phyloP scores from a whole-genome alignment of 2,113 vertebrate species.

The Arothron firmamentum region DNA sequence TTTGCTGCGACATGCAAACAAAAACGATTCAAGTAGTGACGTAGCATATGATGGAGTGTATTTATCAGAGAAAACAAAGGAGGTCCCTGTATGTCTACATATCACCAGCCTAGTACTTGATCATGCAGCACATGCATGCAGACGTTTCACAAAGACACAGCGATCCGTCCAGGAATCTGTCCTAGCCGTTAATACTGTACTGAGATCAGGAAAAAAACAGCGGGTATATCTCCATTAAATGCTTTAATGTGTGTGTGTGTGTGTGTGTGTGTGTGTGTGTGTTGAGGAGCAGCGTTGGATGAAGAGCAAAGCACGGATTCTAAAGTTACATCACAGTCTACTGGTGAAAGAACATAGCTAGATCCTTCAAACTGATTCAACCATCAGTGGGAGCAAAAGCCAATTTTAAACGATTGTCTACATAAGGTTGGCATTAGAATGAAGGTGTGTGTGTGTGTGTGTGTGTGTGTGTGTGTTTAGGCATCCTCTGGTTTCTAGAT shows the following conservation, averaged over 20 bases:
- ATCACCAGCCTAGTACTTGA: slow-evolving; percentile 26
- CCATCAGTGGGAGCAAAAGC: slow-evolving; percentile 30
- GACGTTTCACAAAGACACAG: slow-evolving; percentile 46
- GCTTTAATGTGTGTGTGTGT: neutral
- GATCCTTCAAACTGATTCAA: slow-evolving; percentile 26
- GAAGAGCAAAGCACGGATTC: slow-evolving; percentile 11
- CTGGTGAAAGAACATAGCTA: slow-evolving; percentile 28
- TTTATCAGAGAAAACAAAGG: slow-evolving; percentile 36
- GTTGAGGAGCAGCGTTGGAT: slow-evolving; percentile 14
- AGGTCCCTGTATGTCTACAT: slow-evolving; percentile 45
- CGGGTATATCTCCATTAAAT: slow-evolving; percentile 18
- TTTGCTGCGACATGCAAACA: slow-evolving; percentile 68
- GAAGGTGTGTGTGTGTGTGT: slow-evolving; percentile 10
- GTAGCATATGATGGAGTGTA: slow-evolving; percentile 29
- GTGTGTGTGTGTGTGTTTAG: slow-evolving; percentile 21
- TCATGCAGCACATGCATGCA: slow-evolving; percentile 66
- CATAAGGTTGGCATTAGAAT: slow-evolving; percentile 36
- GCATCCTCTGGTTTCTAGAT: slow-evolving; percentile 72
- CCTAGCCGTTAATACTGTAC: slow-evolving; percentile 29
- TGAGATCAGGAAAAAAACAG: slow-evolving; percentile 5
- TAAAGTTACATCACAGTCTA: slow-evolving; percentile 19
- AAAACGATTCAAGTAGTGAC: slow-evolving; percentile 11
- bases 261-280: neutral
- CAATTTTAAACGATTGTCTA: slow-evolving; percentile 61
- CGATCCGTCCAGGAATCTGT: slow-evolving; percentile 22